These are phyloP conservation scores for Lateolabrax maculatus DNA, from an alignment of 2,797 vertebrate species.

Conservation along the genomic window DNA sequence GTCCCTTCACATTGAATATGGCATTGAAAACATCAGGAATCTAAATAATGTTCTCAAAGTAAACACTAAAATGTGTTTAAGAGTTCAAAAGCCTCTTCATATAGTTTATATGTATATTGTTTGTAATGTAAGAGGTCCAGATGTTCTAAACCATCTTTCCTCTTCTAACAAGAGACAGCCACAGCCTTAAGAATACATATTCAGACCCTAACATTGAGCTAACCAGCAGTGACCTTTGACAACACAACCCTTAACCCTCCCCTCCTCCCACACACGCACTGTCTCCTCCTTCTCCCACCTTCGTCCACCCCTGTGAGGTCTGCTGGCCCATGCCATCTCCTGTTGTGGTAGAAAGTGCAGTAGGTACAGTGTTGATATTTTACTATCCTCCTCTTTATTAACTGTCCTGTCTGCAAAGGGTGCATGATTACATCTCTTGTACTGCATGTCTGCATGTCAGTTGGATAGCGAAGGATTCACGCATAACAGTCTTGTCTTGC, in stretches of 20 bases:
- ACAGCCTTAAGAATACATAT: background rate
- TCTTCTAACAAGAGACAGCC: background rate
- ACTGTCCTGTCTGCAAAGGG: background rate
- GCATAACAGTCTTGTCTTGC: background rate
- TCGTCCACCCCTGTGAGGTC: slow-evolving; percentile 57
- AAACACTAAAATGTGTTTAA: background rate
- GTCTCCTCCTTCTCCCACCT: slow-evolving; percentile 52
- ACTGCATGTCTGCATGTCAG: slow-evolving; percentile 29
- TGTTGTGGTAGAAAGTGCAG: slow-evolving; percentile 47
- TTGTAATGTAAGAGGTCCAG: background rate
- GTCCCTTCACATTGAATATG: background rate
- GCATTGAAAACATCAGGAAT: background rate
- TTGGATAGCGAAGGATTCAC: background rate
- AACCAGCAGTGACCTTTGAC: slow-evolving; percentile 35
- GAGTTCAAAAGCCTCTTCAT: background rate
- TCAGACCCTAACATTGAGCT: background rate
- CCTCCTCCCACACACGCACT: slow-evolving; percentile 37
- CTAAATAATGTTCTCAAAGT: background rate
- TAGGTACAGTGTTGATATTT: slow-evolving; percentile 58
- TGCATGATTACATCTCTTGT: slow-evolving; percentile 15
- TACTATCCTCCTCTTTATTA: slow-evolving; percentile 6
- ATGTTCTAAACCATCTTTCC: background rate
- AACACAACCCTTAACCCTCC: slow-evolving; percentile 36
- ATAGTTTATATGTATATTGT: background rate
- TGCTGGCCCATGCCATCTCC: slow-evolving; percentile 59